Evolutionary conservation across 2,797 vertebrate species (phyloP), one percentile per base, ranked within the genome.

Genomic region (Florisuga fusca): DNA sequence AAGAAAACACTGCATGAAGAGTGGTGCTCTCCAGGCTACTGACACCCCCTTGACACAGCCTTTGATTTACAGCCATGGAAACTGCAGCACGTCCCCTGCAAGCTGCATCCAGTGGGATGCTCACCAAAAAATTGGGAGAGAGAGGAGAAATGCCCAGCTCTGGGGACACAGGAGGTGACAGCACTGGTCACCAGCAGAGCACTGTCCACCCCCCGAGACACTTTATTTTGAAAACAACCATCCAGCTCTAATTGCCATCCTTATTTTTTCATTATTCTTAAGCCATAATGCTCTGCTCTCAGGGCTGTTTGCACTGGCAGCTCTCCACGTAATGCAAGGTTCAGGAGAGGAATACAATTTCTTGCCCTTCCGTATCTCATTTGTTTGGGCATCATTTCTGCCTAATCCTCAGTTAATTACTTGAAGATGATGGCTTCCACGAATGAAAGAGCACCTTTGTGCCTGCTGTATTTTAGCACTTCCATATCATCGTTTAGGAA

Each of bases 351-450:
- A 89, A 27, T 27, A 59, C 66, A n/a, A 50, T 69, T 77, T 89
- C 94, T 68, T 91, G 84, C 84, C 91, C 78, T 93, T 86, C 92
- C 80, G 23, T 19, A 46, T 73, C 92, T 63, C 82, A 31, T 80
- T 93, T 90, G 89, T 93, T 94, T 92, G 95, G 96, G 95, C 94
- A 96, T 91, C 75, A 8, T 68, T 84, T 78, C 72, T 84, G 61
- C 33, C 90, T 96, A 96, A 96, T 96, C 96, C 91, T 61, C 61
- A 71, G 81, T 95, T 95, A 94, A 95, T 96, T 83, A 89, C 91
- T 77, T 72, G 12, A 87, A 93, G 84, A 77, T 45, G 92, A 92
- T 69, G 94, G 59, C 93, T 41, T 12, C 75, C 89, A 38, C 1
- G 27, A 90, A 91, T 94, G 71, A 93, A 95, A 93, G 89, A 63